These are phyloP conservation scores for Agrilus cyanescens DNA, from an alignment of 2,888 invertebrate species.

Conservation along the genomic window DNA sequence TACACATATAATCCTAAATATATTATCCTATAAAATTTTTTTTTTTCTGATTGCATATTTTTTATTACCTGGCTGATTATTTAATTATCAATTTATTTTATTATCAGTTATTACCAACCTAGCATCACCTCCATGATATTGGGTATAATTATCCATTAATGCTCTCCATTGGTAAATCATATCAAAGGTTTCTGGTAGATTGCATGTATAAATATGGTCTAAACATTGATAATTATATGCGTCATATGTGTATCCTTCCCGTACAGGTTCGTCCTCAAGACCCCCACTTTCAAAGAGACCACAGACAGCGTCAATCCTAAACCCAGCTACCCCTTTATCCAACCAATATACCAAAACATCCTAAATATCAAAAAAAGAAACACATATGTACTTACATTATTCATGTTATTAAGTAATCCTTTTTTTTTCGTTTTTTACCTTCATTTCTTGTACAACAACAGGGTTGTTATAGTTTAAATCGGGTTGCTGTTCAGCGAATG, in stretches of 20 bases:
- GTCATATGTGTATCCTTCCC: conserved; percentile 26
- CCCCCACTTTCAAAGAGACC: conserved; percentile 33
- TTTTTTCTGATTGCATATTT: too few relatives aligned
- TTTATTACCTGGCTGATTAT: too few relatives aligned
- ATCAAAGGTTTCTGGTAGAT: conserved; percentile 46
- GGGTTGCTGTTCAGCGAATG: conserved; percentile 62
- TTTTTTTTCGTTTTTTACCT: conserved; percentile 33
- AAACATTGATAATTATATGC: conserved; percentile 44
- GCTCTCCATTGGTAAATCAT: conserved; percentile 56
- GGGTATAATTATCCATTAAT: conserved; percentile 45
- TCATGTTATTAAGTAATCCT: too few relatives aligned
- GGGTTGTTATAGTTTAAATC: conserved; percentile 72
- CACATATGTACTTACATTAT: background rate
- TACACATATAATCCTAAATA: too few relatives aligned
- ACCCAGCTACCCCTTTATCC: conserved; percentile 73
- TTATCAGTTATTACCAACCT: conserved; percentile 17
- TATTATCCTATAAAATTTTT: too few relatives aligned
- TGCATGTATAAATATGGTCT: conserved; percentile 49
- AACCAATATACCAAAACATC: conserved; percentile 67
- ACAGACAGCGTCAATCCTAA: conserved; percentile 67
- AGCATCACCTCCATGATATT: conserved; percentile 30
- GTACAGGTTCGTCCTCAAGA: conserved; percentile 34
- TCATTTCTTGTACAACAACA: conserved; percentile 52
- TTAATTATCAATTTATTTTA: too few relatives aligned
- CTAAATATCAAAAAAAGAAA: conserved; percentile 32